A percentile compares a stretch with the other conserved stretches of the same genome.
Conservation (phyloP, 2,113 vertebrate species). For the Sprattus sprattus region DNA sequence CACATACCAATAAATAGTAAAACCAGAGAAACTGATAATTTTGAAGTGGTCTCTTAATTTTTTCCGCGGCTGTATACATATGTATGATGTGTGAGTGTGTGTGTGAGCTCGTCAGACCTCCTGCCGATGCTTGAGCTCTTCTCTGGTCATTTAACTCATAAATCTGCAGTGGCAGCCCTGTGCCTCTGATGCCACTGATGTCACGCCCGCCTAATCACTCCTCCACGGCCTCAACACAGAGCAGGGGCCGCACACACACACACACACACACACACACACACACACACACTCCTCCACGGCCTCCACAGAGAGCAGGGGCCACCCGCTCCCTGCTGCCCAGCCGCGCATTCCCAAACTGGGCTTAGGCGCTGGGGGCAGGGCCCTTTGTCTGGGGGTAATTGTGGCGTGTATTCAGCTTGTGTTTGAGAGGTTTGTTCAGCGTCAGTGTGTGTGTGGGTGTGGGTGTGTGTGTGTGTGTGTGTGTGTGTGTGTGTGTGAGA, state of each 20-base stretch:
- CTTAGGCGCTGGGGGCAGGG: slow-evolving; percentile 15
- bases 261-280: no score
- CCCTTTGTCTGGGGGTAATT: no score
- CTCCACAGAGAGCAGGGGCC: slow-evolving; percentile 22
- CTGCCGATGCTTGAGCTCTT: neutral
- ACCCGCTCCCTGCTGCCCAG: slow-evolving; percentile 19
- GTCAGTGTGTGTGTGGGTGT: no score
- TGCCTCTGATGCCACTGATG: slow-evolving; percentile 22
- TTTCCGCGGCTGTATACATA: no score
- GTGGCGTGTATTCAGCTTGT: no score
- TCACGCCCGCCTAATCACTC: slow-evolving; percentile 39
- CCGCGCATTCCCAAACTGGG: slow-evolving; percentile 27
- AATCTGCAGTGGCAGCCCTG: slow-evolving; percentile 36
- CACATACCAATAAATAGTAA: no score
- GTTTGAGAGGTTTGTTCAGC: no score
- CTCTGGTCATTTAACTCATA: slow-evolving; percentile 38
- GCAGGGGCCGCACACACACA: no score
- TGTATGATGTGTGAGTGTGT: no score
- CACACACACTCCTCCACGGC: neutral
- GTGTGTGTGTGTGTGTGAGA: neutral
- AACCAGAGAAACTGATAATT: no score
- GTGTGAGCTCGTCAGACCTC: neutral
- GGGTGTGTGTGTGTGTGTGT: slow-evolving; percentile 16
- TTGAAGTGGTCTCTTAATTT: no score
- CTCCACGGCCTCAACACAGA: neutral